phyloP scores from a whole-genome alignment of 2,113 vertebrate genomes.

The Rhea pennata region DNA sequence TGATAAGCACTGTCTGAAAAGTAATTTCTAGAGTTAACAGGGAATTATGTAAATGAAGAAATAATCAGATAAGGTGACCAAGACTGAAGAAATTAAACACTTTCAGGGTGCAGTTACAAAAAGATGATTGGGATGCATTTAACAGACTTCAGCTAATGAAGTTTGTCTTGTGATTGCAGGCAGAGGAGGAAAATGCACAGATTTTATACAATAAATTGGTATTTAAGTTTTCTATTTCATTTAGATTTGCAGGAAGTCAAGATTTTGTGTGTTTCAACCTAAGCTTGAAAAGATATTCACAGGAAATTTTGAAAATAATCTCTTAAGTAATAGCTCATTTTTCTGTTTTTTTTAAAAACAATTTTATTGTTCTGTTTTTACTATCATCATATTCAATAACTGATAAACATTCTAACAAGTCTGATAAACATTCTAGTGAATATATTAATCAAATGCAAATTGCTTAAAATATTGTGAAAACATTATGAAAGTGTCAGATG shows the following conservation, averaged over 20 bases:
- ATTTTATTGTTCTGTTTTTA: neutral
- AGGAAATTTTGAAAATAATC: neutral
- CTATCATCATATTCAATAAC: neutral
- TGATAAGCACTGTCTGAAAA: neutral
- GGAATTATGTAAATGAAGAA: conserved; percentile 27
- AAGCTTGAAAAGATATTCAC: neutral
- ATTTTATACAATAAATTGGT: neutral
- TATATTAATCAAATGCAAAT: neutral
- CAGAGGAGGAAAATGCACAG: neutral
- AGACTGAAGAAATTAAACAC: neutral
- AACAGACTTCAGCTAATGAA: conserved; percentile 14
- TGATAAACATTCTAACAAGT: neutral
- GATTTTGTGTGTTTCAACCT: neutral
- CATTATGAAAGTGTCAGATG: neutral
- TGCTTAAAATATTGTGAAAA: neutral
- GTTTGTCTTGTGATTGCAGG: neutral
- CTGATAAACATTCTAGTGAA: neutral
- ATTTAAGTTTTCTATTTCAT: neutral
- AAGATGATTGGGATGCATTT: neutral
- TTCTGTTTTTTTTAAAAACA: neutral
- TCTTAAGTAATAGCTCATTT: neutral
- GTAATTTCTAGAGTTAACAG: neutral
- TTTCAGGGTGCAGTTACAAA: neutral
- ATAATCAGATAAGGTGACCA: conserved; percentile 23
- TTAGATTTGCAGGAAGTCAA: neutral